Evolutionary conservation across 1,140 invertebrate species (phyloP).

Genomic region (Atopsyche davidsoni): DNA sequence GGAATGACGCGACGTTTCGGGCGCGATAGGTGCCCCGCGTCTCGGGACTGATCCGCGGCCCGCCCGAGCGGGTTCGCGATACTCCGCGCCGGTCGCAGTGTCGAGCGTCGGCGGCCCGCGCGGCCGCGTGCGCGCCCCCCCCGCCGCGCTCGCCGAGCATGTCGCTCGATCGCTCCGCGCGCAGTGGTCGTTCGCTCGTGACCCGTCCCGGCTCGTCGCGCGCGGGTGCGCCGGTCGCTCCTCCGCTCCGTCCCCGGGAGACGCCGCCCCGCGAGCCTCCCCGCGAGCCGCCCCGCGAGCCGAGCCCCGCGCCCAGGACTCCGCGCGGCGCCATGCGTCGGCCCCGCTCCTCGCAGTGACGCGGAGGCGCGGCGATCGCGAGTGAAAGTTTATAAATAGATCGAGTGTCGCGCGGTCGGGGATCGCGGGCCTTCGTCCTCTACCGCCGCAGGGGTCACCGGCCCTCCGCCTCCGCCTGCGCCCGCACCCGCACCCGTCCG

Average conservation of each 20-base stretch:
- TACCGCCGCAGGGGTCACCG: slow-evolving; percentile 10
- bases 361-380: slow-evolving; percentile 11
- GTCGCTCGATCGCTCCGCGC: slow-evolving; percentile 20
- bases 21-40: slow-evolving; percentile 44
- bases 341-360: slow-evolving; percentile 14
- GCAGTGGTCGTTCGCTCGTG: slow-evolving; percentile 19
- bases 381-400: slow-evolving; percentile 24
- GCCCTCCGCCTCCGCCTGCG: slow-evolving; percentile 16
- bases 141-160: slow-evolving; percentile 31
- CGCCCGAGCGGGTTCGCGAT: not conserved
- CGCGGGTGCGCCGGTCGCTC: slow-evolving; percentile 1
- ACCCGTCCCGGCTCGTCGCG: slow-evolving; percentile 10
- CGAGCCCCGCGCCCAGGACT: too few relatives aligned
- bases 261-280: too few relatives aligned
- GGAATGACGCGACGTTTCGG: slow-evolving; percentile 6
- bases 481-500: slow-evolving; percentile 18
- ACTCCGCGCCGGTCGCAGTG: not conserved
- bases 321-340: too few relatives aligned
- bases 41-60: slow-evolving; percentile 40
- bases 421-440: too few relatives aligned
- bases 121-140: slow-evolving; percentile 27
- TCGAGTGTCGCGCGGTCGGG: slow-evolving; percentile 17
- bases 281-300: too few relatives aligned
- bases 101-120: not conserved
- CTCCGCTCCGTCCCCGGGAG: not conserved